Percentiles rank a stretch among this genome's conserved stretches.
Evolutionary conservation across 2,113 vertebrate genomes (phyloP).

Genomic region (Leucoraja erinaceus): DNA sequence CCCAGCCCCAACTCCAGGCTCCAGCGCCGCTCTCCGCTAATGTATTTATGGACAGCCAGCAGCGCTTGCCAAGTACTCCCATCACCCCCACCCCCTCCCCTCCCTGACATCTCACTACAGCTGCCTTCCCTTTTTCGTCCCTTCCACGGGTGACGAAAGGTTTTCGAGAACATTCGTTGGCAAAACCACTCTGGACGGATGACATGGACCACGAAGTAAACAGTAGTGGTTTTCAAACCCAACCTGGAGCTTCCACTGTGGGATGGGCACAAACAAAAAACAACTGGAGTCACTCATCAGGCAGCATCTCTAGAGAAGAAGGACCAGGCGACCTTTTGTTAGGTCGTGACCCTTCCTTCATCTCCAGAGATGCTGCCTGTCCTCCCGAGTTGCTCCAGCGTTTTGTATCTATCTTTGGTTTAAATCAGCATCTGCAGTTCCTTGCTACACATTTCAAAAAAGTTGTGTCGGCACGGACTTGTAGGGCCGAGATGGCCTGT

Average conservation of each 20-base stretch:
- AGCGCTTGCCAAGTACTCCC: conserved; percentile 68
- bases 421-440: no score
- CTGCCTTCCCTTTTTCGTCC: conserved; percentile 48
- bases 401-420: no score
- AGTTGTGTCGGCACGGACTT: no score
- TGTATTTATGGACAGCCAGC: conserved; percentile 83
- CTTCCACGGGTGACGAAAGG: background rate
- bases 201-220: background rate
- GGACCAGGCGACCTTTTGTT: no score
- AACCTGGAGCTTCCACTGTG: background rate
- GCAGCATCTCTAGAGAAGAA: no score
- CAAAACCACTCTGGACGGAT: background rate
- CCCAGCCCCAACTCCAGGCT: background rate
- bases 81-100: conserved; percentile 41
- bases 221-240: background rate
- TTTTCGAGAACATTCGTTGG: conserved; percentile 45
- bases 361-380: no score
- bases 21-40: conserved; percentile 43
- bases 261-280: background rate
- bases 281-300: no score
- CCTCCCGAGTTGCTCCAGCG: no score
- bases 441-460: no score
- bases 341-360: no score
- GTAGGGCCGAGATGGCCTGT: no score
- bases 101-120: conserved; percentile 77